Percentiles rank a stretch among this genome's conserved stretches.
Conservation (phyloP, 2,888 invertebrate species). For the Nephrotoma appendiculata region DNA sequence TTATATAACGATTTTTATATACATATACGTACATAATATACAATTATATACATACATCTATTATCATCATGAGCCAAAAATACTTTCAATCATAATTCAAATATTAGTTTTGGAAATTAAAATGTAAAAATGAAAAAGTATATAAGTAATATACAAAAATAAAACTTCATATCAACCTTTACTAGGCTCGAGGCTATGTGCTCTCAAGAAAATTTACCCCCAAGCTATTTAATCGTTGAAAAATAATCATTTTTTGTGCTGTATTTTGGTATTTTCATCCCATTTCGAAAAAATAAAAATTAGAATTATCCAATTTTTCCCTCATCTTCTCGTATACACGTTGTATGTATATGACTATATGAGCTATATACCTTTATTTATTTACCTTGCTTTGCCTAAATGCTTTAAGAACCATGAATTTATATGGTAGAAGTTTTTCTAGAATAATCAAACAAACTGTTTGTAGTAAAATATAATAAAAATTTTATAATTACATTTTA, state of each 20-base stretch:
- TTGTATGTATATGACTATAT: background rate
- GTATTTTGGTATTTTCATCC: background rate
- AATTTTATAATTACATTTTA: background rate
- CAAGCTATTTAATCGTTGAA: background rate
- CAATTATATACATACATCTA: background rate
- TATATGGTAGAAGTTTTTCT: background rate
- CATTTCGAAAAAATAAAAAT: background rate
- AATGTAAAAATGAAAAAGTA: background rate
- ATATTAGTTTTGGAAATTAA: background rate
- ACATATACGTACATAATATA: too few relatives aligned
- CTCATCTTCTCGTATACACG: background rate
- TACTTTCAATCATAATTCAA: background rate
- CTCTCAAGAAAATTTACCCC: background rate
- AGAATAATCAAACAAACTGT: too few relatives aligned
- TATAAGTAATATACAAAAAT: background rate
- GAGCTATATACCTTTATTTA: background rate
- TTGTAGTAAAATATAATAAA: background rate
- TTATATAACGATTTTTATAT: background rate
- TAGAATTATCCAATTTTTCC: background rate
- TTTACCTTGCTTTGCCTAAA: background rate
- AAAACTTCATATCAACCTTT: background rate
- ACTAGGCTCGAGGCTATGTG: background rate
- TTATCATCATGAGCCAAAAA: background rate
- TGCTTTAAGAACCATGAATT: background rate
- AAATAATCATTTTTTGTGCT: background rate